Evolutionary conservation across 2,888 invertebrate genomes (phyloP).

Genomic region (Antheraea assamensis): DNA sequence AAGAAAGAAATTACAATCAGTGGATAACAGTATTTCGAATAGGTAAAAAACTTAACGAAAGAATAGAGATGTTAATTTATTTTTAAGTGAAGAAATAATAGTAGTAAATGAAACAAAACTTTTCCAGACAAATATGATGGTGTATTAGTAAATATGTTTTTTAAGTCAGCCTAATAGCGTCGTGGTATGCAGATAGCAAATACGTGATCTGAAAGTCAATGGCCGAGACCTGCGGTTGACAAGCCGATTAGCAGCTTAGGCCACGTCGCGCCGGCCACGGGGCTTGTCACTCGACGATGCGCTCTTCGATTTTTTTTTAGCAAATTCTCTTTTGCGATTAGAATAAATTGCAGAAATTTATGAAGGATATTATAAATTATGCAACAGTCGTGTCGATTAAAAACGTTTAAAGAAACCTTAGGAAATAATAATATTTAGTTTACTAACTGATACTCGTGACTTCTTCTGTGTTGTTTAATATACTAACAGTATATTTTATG

Average conservation of each 20-base stretch:
- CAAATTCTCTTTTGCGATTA: constrained; percentile 26
- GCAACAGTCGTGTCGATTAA: background rate
- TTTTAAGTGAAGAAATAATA: too few relatives aligned
- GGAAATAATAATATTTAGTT: too few relatives aligned
- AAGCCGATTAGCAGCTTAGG: constrained; percentile 70
- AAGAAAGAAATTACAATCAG: too few relatives aligned
- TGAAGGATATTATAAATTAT: background rate
- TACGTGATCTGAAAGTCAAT: constrained; percentile 75
- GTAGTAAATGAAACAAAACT: too few relatives aligned
- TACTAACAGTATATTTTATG: too few relatives aligned
- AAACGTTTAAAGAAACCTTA: too few relatives aligned
- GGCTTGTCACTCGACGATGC: constrained; percentile 35
- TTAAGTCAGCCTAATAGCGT: constrained; percentile 53
- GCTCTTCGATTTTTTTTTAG: constrained; percentile 33
- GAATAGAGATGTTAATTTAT: too few relatives aligned
- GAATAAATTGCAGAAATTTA: constrained; percentile 11
- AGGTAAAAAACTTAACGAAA: too few relatives aligned
- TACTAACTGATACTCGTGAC: too few relatives aligned
- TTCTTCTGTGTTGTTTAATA: too few relatives aligned
- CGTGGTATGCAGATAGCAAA: constrained; percentile 72
- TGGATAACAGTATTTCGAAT: too few relatives aligned
- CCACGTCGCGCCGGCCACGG: constrained; percentile 30
- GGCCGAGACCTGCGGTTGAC: constrained; percentile 61
- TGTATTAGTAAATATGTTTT: constrained; percentile 48
- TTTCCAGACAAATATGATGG: background rate